Evolutionary conservation across 2,797 vertebrate genomes (phyloP).

Genomic region (Artibeus lituratus): DNA sequence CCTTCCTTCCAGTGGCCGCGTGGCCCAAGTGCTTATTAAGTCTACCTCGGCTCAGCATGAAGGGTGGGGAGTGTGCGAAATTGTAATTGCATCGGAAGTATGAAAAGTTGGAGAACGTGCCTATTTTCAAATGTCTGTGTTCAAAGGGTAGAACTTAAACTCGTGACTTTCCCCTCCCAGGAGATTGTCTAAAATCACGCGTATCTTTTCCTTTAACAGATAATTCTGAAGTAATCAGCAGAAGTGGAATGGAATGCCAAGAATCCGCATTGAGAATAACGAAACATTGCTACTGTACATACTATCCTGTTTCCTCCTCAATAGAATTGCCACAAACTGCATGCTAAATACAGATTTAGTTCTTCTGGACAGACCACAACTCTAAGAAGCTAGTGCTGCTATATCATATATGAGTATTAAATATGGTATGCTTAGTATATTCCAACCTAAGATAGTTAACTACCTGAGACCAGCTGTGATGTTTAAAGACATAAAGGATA

Average conservation of each 20-base stretch:
- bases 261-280: slow-evolving; percentile 91
- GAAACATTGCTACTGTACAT: slow-evolving; percentile 98
- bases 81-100: not conserved
- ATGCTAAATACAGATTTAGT: slow-evolving; percentile 93
- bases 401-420: slow-evolving; percentile 89
- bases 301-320: slow-evolving; percentile 93
- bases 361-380: slow-evolving; percentile 87
- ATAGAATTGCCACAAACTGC: slow-evolving; percentile 99
- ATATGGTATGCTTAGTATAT: slow-evolving; percentile 91
- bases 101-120: not conserved
- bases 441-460: slow-evolving; percentile 90
- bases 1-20: not conserved
- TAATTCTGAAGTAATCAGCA: slow-evolving; percentile 98
- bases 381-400: slow-evolving; percentile 89
- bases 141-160: slow-evolving; percentile 47
- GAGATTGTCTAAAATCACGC: slow-evolving; percentile 52
- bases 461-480: slow-evolving; percentile 90
- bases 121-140: slow-evolving; percentile 24
- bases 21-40: not conserved
- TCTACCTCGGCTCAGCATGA: not conserved
- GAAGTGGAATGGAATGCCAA: slow-evolving; percentile 90
- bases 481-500: slow-evolving; percentile 87
- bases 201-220: slow-evolving; percentile 87
- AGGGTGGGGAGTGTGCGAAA: not conserved
- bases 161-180: not conserved